Base-by-base conservation (phyloP, 92 coral and sea anemone species). In the Umimayanthus kanabou region DNA sequence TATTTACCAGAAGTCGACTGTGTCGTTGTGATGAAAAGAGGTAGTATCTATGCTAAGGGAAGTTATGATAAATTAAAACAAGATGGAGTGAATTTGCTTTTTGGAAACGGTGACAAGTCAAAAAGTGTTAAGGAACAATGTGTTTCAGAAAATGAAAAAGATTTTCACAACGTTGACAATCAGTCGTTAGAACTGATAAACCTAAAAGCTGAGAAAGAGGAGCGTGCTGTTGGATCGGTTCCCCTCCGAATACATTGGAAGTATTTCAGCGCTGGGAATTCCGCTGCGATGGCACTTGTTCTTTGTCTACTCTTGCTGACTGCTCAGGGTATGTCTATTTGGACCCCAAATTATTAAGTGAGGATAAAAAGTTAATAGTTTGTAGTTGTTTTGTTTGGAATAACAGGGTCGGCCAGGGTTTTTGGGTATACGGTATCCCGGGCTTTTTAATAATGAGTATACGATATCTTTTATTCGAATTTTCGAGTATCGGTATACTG, bases 201-300 rank as follows among this genome's bases (percentile, higher is more conserved):
- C 58, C 16, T 77, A 1, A 43, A 43, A 42, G 80, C 61, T 43
- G 80, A 9, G 16, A 25, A 42, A 23, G 80, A 77, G 33, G 80
- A 77, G 14, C 53, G 55, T 18, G 22, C 80, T 22, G 57, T 39
- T 39, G 80, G 80, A 20, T 40, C 57, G 61, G 80, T 77, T 40
- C 57, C 53, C 43, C 39, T 77, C 0, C 3, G 18, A 77, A 77
- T 33, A 29, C 80, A 77, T 45, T 77, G 80, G 80, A 50, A 79
- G 3, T 79, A 79, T 42, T 53, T 79, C 69, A 79, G 69, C 37
- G 82, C 82, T 53, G 82, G 82, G 2, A 79, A 79, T 28, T 79
- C 82, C 39, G 69, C 37, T 79, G 82, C 9, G 9, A 29, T 79
- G 64, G 28, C 57, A 77, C 23, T 77, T 6, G 28, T 3, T 39